These are phyloP conservation scores for Lates calcarifer DNA, from an alignment of 2,113 vertebrate genomes.

Conservation along the genomic window DNA sequence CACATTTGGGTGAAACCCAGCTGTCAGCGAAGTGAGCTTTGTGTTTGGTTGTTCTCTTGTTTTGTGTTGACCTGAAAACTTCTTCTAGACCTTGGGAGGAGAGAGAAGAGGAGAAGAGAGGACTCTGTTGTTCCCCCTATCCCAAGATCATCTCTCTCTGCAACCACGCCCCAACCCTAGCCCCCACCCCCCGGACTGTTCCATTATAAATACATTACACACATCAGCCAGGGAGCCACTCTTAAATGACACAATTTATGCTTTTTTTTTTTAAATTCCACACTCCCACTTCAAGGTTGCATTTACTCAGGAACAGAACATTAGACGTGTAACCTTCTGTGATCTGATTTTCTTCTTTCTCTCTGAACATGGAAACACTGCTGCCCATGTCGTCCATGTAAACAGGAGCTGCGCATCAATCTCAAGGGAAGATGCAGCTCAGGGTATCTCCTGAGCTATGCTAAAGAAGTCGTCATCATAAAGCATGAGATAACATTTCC, in stretches of 20 bases:
- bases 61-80: conserved; percentile 60
- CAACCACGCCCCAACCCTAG: background rate
- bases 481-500: conserved; percentile 1
- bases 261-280: conserved; percentile 52
- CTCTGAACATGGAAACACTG: conserved; percentile 19
- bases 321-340: conserved; percentile 44
- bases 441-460: conserved; percentile 18
- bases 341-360: conserved; percentile 30
- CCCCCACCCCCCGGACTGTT: conserved; percentile 32
- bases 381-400: conserved; percentile 3
- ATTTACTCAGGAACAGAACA: conserved; percentile 70
- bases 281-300: conserved; percentile 44
- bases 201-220: conserved; percentile 57
- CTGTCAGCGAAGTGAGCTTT: conserved; percentile 47
- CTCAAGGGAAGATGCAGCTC: conserved; percentile 3
- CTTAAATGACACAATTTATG: conserved; percentile 71
- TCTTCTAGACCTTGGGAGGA: conserved; percentile 61
- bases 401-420: background rate
- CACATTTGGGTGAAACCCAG: conserved; percentile 23
- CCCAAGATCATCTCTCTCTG: conserved; percentile 39
- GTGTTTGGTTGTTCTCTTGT: conserved; percentile 56
- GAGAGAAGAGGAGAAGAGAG: conserved; percentile 30
- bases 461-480: conserved; percentile 13
- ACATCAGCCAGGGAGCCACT: conserved; percentile 56
- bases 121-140: conserved; percentile 19